phyloP scores from a whole-genome alignment of 2,888 invertebrate genomes.

The Dyspetes luteomarginatus region DNA sequence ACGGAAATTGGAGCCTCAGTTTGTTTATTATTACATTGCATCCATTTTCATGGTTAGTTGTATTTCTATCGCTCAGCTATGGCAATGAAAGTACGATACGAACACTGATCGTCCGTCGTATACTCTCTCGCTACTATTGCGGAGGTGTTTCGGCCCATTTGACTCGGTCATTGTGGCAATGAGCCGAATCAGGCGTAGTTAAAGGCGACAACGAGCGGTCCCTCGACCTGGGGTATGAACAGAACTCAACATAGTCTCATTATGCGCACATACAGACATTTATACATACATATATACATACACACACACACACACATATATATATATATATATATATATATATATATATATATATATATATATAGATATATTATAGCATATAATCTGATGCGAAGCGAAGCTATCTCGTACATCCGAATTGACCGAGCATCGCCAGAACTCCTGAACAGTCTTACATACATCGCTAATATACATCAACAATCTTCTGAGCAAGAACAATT shows the following conservation, averaged over 20 bases:
- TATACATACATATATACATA: neutral
- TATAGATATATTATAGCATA: neutral
- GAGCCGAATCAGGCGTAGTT: slow-evolving; percentile 73
- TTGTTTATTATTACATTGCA: no score
- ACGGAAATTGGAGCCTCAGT: no score
- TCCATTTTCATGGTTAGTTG: no score
- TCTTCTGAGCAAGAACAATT: slow-evolving; percentile 38
- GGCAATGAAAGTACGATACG: slow-evolving; percentile 17
- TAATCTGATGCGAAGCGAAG: slow-evolving; percentile 3
- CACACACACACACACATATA: neutral
- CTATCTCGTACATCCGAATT: slow-evolving; percentile 32
- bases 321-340: slow-evolving; percentile 2
- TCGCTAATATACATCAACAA: slow-evolving; percentile 6
- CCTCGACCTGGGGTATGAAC: slow-evolving; percentile 42
- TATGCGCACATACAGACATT: slow-evolving; percentile 8
- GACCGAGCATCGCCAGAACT: slow-evolving; percentile 32
- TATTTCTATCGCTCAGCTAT: neutral
- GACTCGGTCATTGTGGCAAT: slow-evolving; percentile 77
- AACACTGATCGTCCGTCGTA: slow-evolving; percentile 5
- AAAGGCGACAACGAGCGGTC: slow-evolving; percentile 62
- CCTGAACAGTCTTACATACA: slow-evolving; percentile 7
- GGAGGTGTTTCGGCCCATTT: slow-evolving; percentile 75
- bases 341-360: neutral
- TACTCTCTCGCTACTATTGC: slow-evolving; percentile 53
- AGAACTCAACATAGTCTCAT: slow-evolving; percentile 26